Base-by-base conservation (phyloP, 35 echinoderm and acorn worm genomes). In the Patiria miniata region DNA sequence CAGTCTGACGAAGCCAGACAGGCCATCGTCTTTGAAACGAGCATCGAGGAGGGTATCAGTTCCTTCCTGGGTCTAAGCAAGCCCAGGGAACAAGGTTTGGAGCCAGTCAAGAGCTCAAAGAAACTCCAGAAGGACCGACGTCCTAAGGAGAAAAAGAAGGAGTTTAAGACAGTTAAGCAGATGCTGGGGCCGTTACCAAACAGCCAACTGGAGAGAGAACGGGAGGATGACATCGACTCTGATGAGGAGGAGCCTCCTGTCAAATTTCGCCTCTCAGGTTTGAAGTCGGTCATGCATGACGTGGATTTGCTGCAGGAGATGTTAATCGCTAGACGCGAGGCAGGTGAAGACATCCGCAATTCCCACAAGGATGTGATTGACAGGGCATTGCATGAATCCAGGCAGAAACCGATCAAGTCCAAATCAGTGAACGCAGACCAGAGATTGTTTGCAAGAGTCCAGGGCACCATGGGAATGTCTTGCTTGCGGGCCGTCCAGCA, bases 381-480 rank as follows among this genome's bases (percentile, higher is more conserved):
- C 37, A 87, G 86, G 33, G 83, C 76, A 21, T 73, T 73, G 9
- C 40, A 51, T 2, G 52, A 86, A 53, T 76, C 92, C 8, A 82
- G 56, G 55, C 89, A 81, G 36, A 94, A 82, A 77, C 28, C 42
- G 37, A 47, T 82, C 9, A 89, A 87, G 51, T 90, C 82, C 56
- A 98, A 98, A 80, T 52, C 33, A 40, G 86, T 87, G 12, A 97
- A 87, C 57, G 88, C 85, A 4, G 89, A 94, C 69, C 95, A 98
- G 78, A 91, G 88, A 51, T 58, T 98, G 52, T 98, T 94, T 91
- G 85, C 95, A 14, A 83, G 81, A 47, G 87, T 94, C 1, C 95
- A 98, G 34, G 95, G 95, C n/a, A 98, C 95, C 0, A 94, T 98
- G 95, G 95, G 95, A 39, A 91, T 94, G 95, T 81, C 92, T 5